phyloP scores from a whole-genome alignment of 2,797 vertebrate species.

The Chelonia mydas region DNA sequence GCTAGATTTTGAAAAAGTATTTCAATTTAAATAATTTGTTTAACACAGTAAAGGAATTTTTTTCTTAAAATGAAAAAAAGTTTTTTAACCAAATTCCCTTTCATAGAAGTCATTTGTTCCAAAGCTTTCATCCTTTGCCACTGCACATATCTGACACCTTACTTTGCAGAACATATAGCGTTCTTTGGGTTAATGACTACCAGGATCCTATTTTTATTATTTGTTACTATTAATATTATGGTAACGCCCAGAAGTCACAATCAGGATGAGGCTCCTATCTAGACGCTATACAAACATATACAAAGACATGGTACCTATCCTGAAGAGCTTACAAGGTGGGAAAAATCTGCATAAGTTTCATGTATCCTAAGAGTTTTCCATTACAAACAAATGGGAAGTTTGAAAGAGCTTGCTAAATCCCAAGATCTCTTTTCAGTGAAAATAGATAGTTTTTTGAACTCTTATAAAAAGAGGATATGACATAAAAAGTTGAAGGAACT shows the following conservation, averaged over 20 bases:
- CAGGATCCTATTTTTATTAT: background rate
- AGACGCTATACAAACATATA: background rate
- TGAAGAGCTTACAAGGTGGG: background rate
- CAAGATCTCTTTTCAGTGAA: background rate
- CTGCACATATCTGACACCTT: background rate
- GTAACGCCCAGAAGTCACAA: background rate
- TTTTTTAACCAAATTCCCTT: background rate
- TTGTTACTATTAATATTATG: too few species aligned
- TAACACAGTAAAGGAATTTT: background rate
- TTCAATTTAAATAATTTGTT: background rate
- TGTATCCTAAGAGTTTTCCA: accelerated
- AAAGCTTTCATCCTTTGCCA: background rate
- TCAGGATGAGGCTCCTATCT: background rate
- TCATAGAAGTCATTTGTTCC: background rate
- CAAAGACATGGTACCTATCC: background rate
- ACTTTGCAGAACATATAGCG: background rate
- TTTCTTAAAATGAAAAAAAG: too few species aligned
- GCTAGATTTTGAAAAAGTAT: too few species aligned
- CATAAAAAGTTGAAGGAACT: background rate
- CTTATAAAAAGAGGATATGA: background rate
- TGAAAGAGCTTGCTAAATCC: background rate
- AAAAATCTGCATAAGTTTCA: background rate
- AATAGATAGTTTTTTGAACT: background rate
- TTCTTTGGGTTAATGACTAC: background rate
- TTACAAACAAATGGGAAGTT: background rate